Evolutionary conservation across 53 echinoderm and acorn worm genomes (phyloP).

Genomic region (Henricia sp.): DNA sequence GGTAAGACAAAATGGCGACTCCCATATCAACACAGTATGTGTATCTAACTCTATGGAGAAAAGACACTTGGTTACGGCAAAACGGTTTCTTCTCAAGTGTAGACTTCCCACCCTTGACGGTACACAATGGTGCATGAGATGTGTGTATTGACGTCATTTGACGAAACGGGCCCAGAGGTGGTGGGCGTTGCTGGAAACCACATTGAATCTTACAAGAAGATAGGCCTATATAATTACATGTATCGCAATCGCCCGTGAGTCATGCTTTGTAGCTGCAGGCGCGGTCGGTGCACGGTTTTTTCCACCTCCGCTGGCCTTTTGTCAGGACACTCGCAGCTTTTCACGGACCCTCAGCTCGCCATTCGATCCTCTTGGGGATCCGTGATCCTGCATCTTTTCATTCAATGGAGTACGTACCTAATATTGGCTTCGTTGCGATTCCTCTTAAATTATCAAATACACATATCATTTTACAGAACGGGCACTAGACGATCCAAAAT

Average conservation of each 20-base stretch:
- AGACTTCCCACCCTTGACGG: constrained; percentile 46
- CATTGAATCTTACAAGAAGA: too few species aligned
- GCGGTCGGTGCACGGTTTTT: too few species aligned
- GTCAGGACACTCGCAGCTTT: constrained; percentile 2
- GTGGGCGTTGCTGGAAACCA: neutral
- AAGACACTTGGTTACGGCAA: neutral
- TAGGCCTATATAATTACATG: too few species aligned
- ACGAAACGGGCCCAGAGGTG: constrained; percentile 20
- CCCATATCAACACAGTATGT: too few species aligned
- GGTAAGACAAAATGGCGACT: too few species aligned
- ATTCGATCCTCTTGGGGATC: constrained; percentile 15
- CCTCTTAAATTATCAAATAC: too few species aligned
- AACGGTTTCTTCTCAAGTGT: constrained; percentile 49
- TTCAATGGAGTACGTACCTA: too few species aligned
- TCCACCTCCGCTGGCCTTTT: constrained; percentile 23
- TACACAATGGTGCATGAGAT: neutral
- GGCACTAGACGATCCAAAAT: too few species aligned
- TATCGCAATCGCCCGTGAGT: constrained; percentile 35
- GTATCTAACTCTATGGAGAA: too few species aligned
- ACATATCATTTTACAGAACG: too few species aligned
- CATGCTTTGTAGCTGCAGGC: constrained; percentile 37
- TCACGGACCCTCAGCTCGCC: neutral
- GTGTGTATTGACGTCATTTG: too few species aligned
- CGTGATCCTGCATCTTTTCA: constrained; percentile 25
- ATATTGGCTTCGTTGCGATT: too few species aligned